Percentiles rank a stretch among this genome's conserved stretches.
Conservation (phyloP, 2,113 vertebrate species). For the Drymodes brunneopygia region DNA sequence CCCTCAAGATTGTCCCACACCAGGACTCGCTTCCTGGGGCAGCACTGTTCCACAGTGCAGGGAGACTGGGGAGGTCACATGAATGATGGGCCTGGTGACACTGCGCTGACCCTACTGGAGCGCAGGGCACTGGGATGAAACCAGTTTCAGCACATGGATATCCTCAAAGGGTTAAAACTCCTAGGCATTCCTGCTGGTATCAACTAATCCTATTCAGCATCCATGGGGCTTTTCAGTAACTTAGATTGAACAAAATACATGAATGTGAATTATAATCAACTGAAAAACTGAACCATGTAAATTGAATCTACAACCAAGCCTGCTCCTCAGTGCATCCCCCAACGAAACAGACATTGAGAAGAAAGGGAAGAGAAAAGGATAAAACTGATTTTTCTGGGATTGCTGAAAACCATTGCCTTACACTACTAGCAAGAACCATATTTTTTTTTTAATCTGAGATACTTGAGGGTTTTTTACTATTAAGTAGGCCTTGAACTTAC, state of each 20-base stretch:
- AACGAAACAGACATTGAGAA: background rate
- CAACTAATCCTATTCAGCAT: background rate
- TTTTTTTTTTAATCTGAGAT: background rate
- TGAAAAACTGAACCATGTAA: background rate
- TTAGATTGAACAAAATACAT: background rate
- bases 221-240: background rate
- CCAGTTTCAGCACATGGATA: background rate
- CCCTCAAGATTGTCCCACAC: accelerated
- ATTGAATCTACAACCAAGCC: background rate
- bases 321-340: no score
- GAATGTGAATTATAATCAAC: background rate
- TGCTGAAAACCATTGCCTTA: background rate
- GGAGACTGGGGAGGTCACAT: background rate
- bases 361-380: background rate
- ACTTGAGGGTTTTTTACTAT: background rate
- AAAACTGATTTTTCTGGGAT: background rate
- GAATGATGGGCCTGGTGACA: background rate
- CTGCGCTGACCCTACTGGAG: accelerated
- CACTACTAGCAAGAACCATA: background rate
- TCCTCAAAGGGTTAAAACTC: background rate
- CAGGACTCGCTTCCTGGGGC: accelerated
- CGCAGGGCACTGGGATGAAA: background rate
- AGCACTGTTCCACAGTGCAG: background rate
- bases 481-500: background rate
- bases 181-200: background rate